These are phyloP conservation scores for Pseudococcus longispinus DNA, from an alignment of 2,888 invertebrate species.

Conservation along the genomic window DNA sequence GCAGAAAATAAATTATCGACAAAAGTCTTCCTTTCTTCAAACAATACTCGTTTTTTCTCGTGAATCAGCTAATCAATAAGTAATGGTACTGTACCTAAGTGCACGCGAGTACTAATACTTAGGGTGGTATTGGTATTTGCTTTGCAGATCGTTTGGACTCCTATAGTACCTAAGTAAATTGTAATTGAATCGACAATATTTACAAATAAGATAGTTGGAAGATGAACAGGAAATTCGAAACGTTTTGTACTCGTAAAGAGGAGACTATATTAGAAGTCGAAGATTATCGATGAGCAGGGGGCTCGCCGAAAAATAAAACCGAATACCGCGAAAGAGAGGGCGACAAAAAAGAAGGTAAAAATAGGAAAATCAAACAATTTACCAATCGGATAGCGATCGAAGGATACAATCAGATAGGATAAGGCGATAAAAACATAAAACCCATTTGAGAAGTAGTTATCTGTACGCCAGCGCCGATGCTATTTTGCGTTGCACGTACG, in stretches of 20 bases:
- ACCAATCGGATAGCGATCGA: background rate
- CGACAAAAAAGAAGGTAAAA: background rate
- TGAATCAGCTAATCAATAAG: too few relatives aligned
- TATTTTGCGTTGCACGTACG: background rate
- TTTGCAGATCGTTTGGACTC: too few relatives aligned
- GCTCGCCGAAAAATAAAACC: background rate
- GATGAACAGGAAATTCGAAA: too few relatives aligned
- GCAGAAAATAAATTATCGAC: background rate
- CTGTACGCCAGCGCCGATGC: background rate
- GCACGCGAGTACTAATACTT: too few relatives aligned
- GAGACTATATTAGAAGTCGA: too few relatives aligned
- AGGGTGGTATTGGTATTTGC: too few relatives aligned
- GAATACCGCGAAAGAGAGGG: background rate
- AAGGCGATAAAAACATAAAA: constrained; percentile 47
- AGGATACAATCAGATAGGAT: constrained; percentile 17
- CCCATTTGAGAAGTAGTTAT: constrained; percentile 36
- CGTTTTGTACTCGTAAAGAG: too few relatives aligned
- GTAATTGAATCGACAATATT: too few relatives aligned
- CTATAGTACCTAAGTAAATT: too few relatives aligned
- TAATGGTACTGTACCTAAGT: too few relatives aligned
- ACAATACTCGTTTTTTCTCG: background rate
- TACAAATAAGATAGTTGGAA: too few relatives aligned
- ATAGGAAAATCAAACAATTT: background rate
- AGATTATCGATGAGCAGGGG: too few relatives aligned
- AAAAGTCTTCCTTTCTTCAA: background rate